A percentile compares a stretch with the other conserved stretches of the same genome.
Evolutionary conservation across 2,113 vertebrate species (phyloP).

Genomic region (Odontesthes bonariensis): DNA sequence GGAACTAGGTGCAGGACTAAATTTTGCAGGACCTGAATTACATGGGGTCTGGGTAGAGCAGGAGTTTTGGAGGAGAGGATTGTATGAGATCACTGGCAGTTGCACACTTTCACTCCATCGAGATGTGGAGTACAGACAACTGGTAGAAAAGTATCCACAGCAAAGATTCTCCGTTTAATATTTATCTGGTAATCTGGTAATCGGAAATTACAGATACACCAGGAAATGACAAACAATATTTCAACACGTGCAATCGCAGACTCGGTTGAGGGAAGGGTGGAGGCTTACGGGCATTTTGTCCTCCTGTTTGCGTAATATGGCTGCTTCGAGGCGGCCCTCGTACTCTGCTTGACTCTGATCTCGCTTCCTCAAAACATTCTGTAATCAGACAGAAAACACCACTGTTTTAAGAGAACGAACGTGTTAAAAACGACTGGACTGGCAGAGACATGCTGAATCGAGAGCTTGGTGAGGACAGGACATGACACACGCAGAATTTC

Average conservation of each 20-base stretch:
- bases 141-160: background rate
- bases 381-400: slow-evolving; percentile 29
- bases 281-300: slow-evolving; percentile 90
- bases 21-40: background rate
- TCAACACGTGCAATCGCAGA: background rate
- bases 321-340: slow-evolving; percentile 93
- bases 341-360: slow-evolving; percentile 98
- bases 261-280: background rate
- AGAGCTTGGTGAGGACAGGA: background rate
- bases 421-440: background rate
- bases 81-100: background rate
- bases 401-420: background rate
- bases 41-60: background rate
- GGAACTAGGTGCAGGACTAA: slow-evolving; percentile 29
- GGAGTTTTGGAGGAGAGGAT: background rate
- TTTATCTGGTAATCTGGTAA: background rate
- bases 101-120: background rate
- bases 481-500: slow-evolving; percentile 14
- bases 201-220: background rate
- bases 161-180: background rate
- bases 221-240: background rate
- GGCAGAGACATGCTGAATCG: slow-evolving; percentile 26
- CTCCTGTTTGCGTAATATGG: slow-evolving; percentile 89
- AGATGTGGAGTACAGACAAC: background rate
- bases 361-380: slow-evolving; percentile 96